Evolutionary conservation across 2,797 vertebrate genomes (phyloP).

Genomic region (Neosilurus hyrtlii): DNA sequence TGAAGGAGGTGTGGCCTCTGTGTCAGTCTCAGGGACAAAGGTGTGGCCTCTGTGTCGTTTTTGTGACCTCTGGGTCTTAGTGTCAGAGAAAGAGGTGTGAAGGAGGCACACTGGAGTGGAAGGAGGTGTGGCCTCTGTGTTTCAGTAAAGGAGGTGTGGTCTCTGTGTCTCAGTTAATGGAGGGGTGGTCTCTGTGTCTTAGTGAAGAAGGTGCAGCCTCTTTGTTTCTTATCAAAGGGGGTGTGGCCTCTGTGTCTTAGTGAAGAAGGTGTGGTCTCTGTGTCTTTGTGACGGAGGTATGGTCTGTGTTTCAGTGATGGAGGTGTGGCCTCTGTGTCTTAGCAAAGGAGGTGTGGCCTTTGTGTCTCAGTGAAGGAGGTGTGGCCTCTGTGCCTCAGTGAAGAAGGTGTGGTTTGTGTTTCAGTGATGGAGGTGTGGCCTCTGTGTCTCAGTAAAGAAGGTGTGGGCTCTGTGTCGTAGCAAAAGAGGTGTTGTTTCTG

Average conservation of each 20-base stretch:
- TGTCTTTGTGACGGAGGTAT: too few species aligned
- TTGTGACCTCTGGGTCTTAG: too few species aligned
- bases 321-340: background rate
- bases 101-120: too few species aligned
- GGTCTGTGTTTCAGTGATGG: background rate
- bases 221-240: background rate
- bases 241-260: background rate
- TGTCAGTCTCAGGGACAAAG: too few species aligned
- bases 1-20: too few species aligned
- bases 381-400: background rate
- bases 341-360: background rate
- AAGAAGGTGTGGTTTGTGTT: background rate
- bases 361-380: background rate
- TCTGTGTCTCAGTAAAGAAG: background rate
- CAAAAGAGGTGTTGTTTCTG: background rate
- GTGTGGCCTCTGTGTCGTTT: too few species aligned
- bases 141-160: too few species aligned
- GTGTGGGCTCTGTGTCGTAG: background rate
- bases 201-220: background rate
- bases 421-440: background rate
- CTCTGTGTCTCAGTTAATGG: background rate
- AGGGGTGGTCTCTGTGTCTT: background rate
- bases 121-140: too few species aligned
- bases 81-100: too few species aligned
- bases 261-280: background rate